phyloP scores from a whole-genome alignment of 1,140 invertebrate species.

The Drosophila takahashii region DNA sequence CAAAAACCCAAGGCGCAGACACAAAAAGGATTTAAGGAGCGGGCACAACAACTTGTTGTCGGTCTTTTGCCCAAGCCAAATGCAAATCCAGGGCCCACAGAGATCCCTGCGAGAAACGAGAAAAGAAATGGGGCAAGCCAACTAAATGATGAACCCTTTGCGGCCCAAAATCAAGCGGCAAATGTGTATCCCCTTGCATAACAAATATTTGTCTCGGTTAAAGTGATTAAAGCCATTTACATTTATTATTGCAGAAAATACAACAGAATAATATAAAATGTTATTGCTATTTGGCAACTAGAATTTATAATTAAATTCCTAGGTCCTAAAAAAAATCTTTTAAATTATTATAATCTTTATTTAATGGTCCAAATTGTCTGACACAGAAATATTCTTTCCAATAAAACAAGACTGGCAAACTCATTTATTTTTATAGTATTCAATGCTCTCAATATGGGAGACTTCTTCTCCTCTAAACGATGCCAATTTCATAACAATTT shows the following conservation, averaged over 20 bases:
- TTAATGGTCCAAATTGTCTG: neutral
- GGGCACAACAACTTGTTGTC: constrained; percentile 70
- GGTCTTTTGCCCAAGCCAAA: constrained; percentile 28
- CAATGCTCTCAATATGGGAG: neutral
- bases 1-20: constrained; percentile 25
- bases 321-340: too few relatives aligned
- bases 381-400: neutral
- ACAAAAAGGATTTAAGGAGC: constrained; percentile 9
- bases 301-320: too few relatives aligned
- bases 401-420: neutral
- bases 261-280: neutral
- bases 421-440: constrained; percentile 2
- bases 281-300: too few relatives aligned
- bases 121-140: neutral
- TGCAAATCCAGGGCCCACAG: constrained; percentile 59
- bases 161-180: constrained; percentile 5
- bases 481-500: constrained; percentile 5
- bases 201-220: neutral
- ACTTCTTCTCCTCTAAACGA: neutral
- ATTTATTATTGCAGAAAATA: neutral
- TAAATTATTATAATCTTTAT: neutral
- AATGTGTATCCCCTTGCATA: constrained; percentile 11
- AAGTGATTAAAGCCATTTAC: constrained; percentile 6
- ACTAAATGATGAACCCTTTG: constrained; percentile 24
- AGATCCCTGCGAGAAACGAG: neutral